Conservation (phyloP, 2,797 vertebrate genomes). For the Gadopsis marmoratus region DNA sequence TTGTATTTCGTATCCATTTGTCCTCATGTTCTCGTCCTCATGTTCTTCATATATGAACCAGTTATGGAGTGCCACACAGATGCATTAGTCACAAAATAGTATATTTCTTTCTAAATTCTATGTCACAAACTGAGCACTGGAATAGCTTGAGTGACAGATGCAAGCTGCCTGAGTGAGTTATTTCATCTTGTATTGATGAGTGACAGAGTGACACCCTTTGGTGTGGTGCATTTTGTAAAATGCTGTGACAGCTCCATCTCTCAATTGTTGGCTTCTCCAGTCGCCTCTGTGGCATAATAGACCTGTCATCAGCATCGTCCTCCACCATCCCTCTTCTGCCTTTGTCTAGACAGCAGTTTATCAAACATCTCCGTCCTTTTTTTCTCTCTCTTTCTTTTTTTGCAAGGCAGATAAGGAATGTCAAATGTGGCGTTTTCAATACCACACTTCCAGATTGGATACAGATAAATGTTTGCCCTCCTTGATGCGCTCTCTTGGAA, state of each 20-base stretch:
- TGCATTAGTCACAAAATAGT: slow-evolving; percentile 12
- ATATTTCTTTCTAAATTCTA: slow-evolving; percentile 17
- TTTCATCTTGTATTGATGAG: slow-evolving; percentile 57
- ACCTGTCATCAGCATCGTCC: slow-evolving; percentile 73
- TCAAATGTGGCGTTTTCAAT: slow-evolving; percentile 65
- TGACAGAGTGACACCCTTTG: slow-evolving; percentile 73
- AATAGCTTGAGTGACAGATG: slow-evolving; percentile 59
- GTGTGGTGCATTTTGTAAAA: slow-evolving; percentile 70
- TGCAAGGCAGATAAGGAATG: slow-evolving; percentile 46
- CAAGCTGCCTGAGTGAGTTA: slow-evolving; percentile 55
- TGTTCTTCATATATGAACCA: slow-evolving; percentile 1
- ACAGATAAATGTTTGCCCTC: slow-evolving; percentile 64
- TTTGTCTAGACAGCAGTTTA: slow-evolving; percentile 73
- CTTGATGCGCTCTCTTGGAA: slow-evolving; percentile 22
- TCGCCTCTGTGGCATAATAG: slow-evolving; percentile 75
- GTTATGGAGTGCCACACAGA: background rate
- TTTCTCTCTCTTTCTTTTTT: background rate
- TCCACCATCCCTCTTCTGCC: slow-evolving; percentile 60
- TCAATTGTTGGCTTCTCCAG: slow-evolving; percentile 67
- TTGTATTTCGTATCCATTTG: background rate
- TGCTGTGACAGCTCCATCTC: slow-evolving; percentile 71
- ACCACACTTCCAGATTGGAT: slow-evolving; percentile 47
- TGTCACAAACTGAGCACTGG: slow-evolving; percentile 27
- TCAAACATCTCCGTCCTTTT: slow-evolving; percentile 56
- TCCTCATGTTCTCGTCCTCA: background rate